These are phyloP conservation scores for Dinocampus coccinellae DNA, from an alignment of 2,888 invertebrate species.

Conservation along the genomic window DNA sequence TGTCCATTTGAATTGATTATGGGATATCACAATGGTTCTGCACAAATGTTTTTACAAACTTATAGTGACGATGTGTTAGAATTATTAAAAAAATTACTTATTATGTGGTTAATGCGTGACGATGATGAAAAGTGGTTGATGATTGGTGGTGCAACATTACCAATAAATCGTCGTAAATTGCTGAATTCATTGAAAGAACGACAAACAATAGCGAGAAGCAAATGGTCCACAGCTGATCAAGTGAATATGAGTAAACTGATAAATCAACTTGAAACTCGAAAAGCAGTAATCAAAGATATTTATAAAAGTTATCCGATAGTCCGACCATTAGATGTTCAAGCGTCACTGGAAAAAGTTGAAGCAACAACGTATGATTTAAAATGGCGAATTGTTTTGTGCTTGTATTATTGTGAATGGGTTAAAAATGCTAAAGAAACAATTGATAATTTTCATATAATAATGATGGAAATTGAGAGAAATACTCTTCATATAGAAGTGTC, in stretches of 20 bases:
- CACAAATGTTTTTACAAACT: not conserved
- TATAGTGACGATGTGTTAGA: not conserved
- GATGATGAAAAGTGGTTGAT: slow-evolving; percentile 5
- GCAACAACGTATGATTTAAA: not conserved
- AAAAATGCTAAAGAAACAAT: not conserved
- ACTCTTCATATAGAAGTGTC: not conserved
- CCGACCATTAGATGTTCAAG: not conserved
- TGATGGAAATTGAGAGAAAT: not conserved
- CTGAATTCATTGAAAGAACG: not conserved
- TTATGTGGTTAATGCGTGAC: not conserved
- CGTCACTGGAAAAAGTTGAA: not conserved
- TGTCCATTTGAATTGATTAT: not conserved
- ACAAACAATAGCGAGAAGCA: not conserved
- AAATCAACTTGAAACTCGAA: not conserved
- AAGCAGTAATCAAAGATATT: not conserved
- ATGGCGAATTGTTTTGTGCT: slow-evolving; percentile 7
- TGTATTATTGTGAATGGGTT: slow-evolving; percentile 1
- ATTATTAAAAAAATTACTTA: not conserved
- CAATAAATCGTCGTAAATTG: not conserved
- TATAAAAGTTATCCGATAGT: not conserved
- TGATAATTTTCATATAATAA: not conserved
- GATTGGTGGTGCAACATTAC: not conserved
- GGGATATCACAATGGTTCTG: not conserved
- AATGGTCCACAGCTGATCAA: not conserved
- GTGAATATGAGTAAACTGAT: not conserved